phyloP scores from a whole-genome alignment of 2,113 vertebrate species.

The Hemiscyllium ocellatum region DNA sequence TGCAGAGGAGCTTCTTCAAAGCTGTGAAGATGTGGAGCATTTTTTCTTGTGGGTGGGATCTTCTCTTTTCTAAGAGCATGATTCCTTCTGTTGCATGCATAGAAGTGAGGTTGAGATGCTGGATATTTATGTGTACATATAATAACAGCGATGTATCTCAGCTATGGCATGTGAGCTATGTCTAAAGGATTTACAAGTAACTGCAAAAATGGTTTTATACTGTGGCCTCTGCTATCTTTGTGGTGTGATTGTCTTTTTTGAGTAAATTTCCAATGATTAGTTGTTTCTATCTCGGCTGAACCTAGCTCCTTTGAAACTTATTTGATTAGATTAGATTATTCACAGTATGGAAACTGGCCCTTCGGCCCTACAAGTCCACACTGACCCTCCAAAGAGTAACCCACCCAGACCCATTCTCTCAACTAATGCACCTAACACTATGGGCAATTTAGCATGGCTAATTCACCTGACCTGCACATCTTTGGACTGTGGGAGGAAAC shows the following conservation, averaged over 20 bases:
- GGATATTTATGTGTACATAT: neutral
- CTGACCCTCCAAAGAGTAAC: too few species aligned
- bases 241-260: neutral
- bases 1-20: neutral
- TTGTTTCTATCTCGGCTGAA: neutral
- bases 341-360: too few species aligned
- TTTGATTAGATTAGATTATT: too few species aligned
- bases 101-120: neutral
- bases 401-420: too few species aligned
- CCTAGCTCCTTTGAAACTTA: neutral
- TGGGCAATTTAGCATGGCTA: too few species aligned
- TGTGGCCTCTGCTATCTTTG: neutral
- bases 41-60: neutral
- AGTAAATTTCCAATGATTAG: neutral
- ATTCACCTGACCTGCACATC: too few species aligned
- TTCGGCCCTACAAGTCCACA: too few species aligned
- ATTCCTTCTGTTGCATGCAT: neutral
- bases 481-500: too few species aligned
- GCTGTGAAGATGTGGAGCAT: neutral
- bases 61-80: neutral
- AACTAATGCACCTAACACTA: too few species aligned
- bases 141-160: neutral
- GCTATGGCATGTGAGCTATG: neutral
- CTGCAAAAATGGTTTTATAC: neutral
- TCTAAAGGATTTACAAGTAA: neutral